phyloP scores from a whole-genome alignment of 2,113 vertebrate genomes.

The Phalacrocorax pelagicus region DNA sequence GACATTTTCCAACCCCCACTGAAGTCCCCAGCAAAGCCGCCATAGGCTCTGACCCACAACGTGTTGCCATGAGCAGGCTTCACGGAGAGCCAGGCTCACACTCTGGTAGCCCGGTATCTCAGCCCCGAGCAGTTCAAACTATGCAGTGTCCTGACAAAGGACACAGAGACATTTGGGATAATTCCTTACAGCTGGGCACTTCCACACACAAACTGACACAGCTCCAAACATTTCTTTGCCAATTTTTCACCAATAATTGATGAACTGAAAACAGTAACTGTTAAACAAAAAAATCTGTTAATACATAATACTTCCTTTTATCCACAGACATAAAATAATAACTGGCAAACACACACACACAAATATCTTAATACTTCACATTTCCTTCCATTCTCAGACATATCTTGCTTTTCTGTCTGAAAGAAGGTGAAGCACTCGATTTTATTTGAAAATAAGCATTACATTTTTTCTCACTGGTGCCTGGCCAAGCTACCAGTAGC shows the following conservation, averaged over 20 bases:
- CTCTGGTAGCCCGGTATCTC: background rate
- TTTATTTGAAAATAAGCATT: background rate
- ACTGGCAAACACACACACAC: background rate
- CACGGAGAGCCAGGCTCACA: background rate
- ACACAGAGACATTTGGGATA: background rate
- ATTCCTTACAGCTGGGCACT: background rate
- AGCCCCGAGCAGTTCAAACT: background rate
- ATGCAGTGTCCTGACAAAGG: rapidly evolving
- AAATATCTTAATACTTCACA: background rate
- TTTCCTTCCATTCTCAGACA: background rate
- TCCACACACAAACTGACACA: background rate
- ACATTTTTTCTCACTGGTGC: background rate
- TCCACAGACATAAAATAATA: background rate
- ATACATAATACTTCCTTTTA: background rate
- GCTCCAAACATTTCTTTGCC: background rate
- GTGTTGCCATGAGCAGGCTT: background rate
- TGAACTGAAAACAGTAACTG: background rate
- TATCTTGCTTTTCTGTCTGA: background rate
- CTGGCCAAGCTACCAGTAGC: background rate
- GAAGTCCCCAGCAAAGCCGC: background rate
- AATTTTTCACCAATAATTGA: background rate
- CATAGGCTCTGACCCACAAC: background rate
- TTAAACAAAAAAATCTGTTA: background rate
- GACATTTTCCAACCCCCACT: background rate
- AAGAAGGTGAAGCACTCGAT: rapidly evolving